These are phyloP conservation scores for Pelagia noctiluca DNA, from an alignment of 30 jellyfish, hydroid and myxozoan genomes.

Conservation along the genomic window DNA sequence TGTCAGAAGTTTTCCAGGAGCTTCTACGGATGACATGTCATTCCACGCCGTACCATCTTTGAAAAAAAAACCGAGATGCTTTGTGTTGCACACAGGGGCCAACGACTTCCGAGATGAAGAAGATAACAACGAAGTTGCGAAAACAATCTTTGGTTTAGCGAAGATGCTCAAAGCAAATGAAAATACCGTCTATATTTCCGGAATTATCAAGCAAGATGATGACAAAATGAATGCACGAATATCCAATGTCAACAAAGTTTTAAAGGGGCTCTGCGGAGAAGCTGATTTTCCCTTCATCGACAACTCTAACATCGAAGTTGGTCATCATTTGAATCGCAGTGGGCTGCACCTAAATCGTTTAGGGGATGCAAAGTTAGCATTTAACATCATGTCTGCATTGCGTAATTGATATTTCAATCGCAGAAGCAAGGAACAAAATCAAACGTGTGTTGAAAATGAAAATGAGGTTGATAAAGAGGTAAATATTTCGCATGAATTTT, in stretches of 20 bases:
- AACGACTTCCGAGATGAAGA: constrained; percentile 2
- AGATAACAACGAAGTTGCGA: not conserved
- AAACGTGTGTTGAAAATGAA: no score
- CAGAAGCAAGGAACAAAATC: no score
- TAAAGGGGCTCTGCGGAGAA: constrained; percentile 42
- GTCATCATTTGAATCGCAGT: constrained; percentile 42
- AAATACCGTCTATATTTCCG: constrained; percentile 18
- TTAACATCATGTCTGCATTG: constrained; percentile 26
- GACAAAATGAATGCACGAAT: constrained; percentile 39
- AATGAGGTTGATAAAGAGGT: no score
- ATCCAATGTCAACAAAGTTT: constrained; percentile 46
- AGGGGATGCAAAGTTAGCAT: constrained; percentile 28
- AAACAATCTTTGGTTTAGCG: constrained; percentile 27
- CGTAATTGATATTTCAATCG: no score
- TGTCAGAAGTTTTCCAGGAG: constrained; percentile 20
- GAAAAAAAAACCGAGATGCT: not conserved
- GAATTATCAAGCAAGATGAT: constrained; percentile 29
- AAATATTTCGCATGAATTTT: no score
- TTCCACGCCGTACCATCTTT: constrained; percentile 5
- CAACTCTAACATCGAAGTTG: constrained; percentile 20
- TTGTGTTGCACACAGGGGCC: constrained; percentile 7
- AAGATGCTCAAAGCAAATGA: not conserved
- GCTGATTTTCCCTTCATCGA: constrained; percentile 22
- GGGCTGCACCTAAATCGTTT: constrained; percentile 39
- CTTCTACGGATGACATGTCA: constrained; percentile 10